Base-by-base conservation (phyloP, 2,888 invertebrate genomes). In the Xanthia togata region DNA sequence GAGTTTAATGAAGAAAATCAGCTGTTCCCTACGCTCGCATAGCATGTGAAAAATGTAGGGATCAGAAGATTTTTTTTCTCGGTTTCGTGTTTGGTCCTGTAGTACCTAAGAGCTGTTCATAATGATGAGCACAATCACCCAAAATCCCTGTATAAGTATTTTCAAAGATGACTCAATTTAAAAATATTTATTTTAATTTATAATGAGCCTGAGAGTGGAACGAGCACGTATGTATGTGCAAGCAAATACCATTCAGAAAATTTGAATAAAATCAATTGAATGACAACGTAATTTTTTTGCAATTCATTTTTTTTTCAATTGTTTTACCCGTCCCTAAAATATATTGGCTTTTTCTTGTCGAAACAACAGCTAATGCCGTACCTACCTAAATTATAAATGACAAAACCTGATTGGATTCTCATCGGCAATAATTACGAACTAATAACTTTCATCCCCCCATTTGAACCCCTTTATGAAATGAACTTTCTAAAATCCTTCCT, bases 161-260 rank as follows among this genome's bases (percentile, higher is more conserved):
- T 35, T 62, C 35, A 35, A 62, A 35, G 35, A 62, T 62, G 62
- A 62, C 62, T 62, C 60, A 35, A 62, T 23, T 35, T 35, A 11
- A 62, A 62, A 35, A 60, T 60, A 57, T 57, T 57, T 60, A 57
- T 57, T 57, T 26, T 55, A 55, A n/a, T 55, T 55, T 55, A 55
- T 55, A 55, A 55, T n/a, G n/a, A 55, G n/a, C n/a, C 55, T n/a
- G n/a, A 55, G 4, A 53, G n/a, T 53, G 53, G 4, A 26, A 26
- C 6, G 6, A 1, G 60, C 11, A 9, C 20, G 11, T 17, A 59
- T 8, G 26, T 8, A 17, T 26, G 59, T 59, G 17, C 31, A 35
- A 62, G 23, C 23, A 62, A 62, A 62, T 35, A 23, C 23, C 38
- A 62, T 62, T 62, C 38, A 14, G 35, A 62, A 38, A 38, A 14